phyloP scores from a whole-genome alignment of 92 coral and sea anemone species.

The Blastomussa wellsi region DNA sequence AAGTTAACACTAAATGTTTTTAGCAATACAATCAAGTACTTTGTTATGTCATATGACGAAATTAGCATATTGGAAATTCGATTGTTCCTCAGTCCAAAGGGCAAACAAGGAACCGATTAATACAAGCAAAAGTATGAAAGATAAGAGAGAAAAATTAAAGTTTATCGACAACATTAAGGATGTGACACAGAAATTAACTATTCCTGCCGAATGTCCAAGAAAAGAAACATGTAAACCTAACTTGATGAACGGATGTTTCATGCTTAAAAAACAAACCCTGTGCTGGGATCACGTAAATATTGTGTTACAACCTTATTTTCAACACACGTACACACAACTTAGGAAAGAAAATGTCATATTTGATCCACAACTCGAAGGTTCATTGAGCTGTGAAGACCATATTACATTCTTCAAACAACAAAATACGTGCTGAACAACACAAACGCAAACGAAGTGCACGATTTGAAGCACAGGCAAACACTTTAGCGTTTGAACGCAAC shows the following conservation, averaged over 20 bases:
- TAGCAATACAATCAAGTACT: background rate
- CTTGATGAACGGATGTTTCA: background rate
- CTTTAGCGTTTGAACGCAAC: background rate
- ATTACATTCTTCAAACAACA: background rate
- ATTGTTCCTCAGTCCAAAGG: background rate
- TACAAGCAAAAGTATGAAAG: background rate
- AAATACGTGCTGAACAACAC: background rate
- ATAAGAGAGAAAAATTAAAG: too few species aligned
- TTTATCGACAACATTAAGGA: background rate
- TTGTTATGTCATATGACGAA: slow-evolving; percentile 31
- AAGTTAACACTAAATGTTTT: background rate
- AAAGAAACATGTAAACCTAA: background rate
- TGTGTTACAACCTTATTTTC: background rate
- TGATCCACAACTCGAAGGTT: background rate
- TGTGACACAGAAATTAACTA: background rate
- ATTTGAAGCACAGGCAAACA: background rate
- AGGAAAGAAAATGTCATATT: background rate
- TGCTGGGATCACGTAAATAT: background rate
- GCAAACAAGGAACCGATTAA: background rate
- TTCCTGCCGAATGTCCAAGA: background rate
- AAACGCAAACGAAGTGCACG: background rate
- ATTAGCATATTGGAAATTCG: background rate
- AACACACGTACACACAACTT: background rate
- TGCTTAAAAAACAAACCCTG: background rate
- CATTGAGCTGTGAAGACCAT: background rate